Percentiles rank a stretch among this genome's conserved stretches.
Conservation (phyloP, 1,140 invertebrate species). For the Cotesia vestalis region DNA sequence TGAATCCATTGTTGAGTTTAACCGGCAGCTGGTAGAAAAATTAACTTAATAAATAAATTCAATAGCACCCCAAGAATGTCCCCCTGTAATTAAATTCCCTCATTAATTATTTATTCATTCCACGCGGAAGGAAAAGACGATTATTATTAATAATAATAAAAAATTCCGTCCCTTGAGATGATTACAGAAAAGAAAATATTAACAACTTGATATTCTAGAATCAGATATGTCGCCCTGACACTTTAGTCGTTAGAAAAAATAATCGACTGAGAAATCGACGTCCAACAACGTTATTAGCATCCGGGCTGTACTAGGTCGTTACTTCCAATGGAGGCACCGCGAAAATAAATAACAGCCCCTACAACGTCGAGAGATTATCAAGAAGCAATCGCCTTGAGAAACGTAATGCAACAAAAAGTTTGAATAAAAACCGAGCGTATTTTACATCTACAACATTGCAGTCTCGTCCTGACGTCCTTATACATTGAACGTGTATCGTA, state of each 20-base stretch:
- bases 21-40: too few relatives aligned
- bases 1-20: too few relatives aligned
- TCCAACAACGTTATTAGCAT: conserved; percentile 13
- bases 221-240: neutral
- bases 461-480: conserved; percentile 9
- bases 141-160: too few relatives aligned
- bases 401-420: neutral
- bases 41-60: too few relatives aligned
- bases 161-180: too few relatives aligned
- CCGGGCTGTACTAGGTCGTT: too few relatives aligned
- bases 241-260: neutral
- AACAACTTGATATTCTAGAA: neutral
- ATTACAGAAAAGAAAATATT: too few relatives aligned
- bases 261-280: neutral
- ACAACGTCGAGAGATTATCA: conserved; percentile 20
- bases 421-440: neutral
- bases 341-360: conserved; percentile 22
- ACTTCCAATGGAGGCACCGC: neutral
- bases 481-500: neutral
- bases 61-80: too few relatives aligned
- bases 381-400: neutral
- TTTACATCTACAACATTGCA: conserved; percentile 1
- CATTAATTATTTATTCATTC: too few relatives aligned
- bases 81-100: too few relatives aligned
- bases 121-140: too few relatives aligned